phyloP scores from a whole-genome alignment of 2,888 invertebrate genomes.

The Pollenia griseotomentosa region DNA sequence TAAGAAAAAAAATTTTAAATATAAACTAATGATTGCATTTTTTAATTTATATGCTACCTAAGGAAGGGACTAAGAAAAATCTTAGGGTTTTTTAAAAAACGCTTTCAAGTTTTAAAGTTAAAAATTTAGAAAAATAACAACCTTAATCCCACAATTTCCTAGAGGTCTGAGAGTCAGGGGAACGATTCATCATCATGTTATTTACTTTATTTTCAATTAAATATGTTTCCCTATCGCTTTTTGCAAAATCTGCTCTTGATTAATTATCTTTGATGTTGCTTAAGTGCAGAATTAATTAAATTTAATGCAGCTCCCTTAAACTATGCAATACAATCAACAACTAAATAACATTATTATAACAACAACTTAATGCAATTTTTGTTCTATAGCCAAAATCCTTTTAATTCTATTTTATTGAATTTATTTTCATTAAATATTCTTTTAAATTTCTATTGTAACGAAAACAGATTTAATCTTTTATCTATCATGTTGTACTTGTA shows the following conservation, averaged over 20 bases:
- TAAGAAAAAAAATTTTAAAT: no score
- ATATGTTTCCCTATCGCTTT: no score
- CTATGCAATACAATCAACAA: conserved; percentile 43
- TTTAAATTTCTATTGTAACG: conserved; percentile 59
- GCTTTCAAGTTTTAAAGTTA: no score
- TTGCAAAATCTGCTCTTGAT: not conserved
- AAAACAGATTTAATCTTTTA: conserved; percentile 69
- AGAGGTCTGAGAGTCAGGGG: no score
- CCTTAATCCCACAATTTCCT: no score
- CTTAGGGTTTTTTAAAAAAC: no score
- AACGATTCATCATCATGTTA: no score
- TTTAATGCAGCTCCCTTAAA: conserved; percentile 49
- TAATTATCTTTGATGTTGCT: conserved; percentile 28
- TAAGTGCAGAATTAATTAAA: conserved; percentile 52
- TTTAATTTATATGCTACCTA: no score
- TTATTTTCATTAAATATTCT: conserved; percentile 65
- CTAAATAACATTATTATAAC: not conserved
- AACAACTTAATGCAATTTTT: conserved; percentile 41
- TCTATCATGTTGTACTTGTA: conserved; percentile 72
- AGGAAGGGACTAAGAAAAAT: no score
- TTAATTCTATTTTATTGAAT: conserved; percentile 67
- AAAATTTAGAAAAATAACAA: no score
- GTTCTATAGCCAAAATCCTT: conserved; percentile 55
- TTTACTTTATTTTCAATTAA: no score
- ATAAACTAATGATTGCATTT: no score